A percentile compares a stretch with the other conserved stretches of the same genome.
Conservation (phyloP, 92 coral and sea anemone genomes). For the Epizoanthus stellaris region DNA sequence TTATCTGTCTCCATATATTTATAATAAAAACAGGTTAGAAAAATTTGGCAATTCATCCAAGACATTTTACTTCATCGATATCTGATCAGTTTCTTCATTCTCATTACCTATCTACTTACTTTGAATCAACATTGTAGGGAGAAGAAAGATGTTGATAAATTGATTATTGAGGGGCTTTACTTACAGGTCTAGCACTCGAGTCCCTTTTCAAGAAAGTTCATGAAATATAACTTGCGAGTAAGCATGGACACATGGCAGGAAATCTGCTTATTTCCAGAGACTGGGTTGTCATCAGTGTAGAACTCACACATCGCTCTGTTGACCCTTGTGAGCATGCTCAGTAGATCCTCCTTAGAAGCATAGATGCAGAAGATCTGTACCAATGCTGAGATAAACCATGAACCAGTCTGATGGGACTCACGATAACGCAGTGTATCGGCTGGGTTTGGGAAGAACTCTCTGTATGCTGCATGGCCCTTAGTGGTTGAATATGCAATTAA, state of each 20-base stretch:
- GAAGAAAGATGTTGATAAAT: no score
- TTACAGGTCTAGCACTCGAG: background rate
- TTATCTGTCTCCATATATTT: no score
- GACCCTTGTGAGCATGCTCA: conserved; percentile 91
- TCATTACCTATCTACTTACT: no score
- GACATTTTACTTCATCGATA: no score
- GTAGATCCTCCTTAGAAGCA: conserved; percentile 79
- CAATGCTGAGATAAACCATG: conserved; percentile 91
- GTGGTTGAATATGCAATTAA: conserved; percentile 89
- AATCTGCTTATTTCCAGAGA: conserved; percentile 78
- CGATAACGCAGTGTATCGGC: conserved; percentile 16
- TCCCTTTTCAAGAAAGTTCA: conserved; percentile 33
- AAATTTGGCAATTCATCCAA: no score
- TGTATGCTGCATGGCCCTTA: conserved; percentile 68
- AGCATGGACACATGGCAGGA: conserved; percentile 90
- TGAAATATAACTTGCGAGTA: conserved; percentile 81
- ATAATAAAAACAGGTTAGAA: no score
- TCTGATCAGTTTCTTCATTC: no score
- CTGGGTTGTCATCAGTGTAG: conserved; percentile 55
- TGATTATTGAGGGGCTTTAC: background rate
- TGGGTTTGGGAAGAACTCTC: conserved; percentile 53
- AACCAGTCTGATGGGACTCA: conserved; percentile 61
- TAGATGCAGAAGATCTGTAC: conserved; percentile 65
- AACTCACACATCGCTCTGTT: conserved; percentile 77
- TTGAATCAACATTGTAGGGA: no score